These are phyloP conservation scores for Trissoscelio sp. DNA, from an alignment of 2,888 invertebrate genomes.

Conservation along the genomic window DNA sequence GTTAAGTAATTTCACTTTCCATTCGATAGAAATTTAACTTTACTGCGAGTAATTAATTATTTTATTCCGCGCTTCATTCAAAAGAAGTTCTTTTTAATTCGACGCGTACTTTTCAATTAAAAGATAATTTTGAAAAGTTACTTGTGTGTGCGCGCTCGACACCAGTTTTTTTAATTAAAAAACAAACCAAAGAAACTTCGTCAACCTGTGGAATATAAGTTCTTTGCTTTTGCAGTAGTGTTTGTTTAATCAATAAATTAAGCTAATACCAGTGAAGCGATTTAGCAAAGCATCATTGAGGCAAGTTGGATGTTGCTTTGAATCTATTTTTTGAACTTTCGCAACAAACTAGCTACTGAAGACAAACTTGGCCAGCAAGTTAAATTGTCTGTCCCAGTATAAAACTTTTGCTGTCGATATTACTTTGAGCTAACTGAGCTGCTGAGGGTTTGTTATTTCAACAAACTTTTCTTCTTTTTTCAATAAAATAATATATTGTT, in stretches of 20 bases:
- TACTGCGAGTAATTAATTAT: slow-evolving; percentile 10
- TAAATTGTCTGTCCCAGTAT: slow-evolving; percentile 17
- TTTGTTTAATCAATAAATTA: slow-evolving; percentile 40
- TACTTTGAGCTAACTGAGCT: slow-evolving; percentile 24
- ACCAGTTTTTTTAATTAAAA: slow-evolving; percentile 20
- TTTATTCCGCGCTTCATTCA: not conserved
- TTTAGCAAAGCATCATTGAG: slow-evolving; percentile 14
- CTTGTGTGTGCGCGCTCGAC: not conserved
- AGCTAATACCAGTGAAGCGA: slow-evolving; percentile 5
- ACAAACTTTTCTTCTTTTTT: slow-evolving; percentile 17
- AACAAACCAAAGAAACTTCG: slow-evolving; percentile 23
- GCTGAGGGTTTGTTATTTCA: slow-evolving; percentile 24
- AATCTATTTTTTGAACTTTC: slow-evolving; percentile 23
- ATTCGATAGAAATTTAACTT: not conserved
- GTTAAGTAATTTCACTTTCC: not conserved
- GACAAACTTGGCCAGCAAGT: slow-evolving; percentile 25
- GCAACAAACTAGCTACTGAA: slow-evolving; percentile 23
- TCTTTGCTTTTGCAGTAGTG: slow-evolving; percentile 2
- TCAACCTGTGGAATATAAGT: slow-evolving; percentile 21
- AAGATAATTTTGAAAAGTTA: slow-evolving; percentile 28
- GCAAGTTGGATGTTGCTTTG: slow-evolving; percentile 2
- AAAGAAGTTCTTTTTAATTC: slow-evolving; percentile 3
- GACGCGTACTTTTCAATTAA: slow-evolving; percentile 23
- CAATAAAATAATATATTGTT: not conserved
- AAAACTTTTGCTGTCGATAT: slow-evolving; percentile 33